phyloP scores from a whole-genome alignment of 2,797 vertebrate genomes.

The Erethizon dorsatum region DNA sequence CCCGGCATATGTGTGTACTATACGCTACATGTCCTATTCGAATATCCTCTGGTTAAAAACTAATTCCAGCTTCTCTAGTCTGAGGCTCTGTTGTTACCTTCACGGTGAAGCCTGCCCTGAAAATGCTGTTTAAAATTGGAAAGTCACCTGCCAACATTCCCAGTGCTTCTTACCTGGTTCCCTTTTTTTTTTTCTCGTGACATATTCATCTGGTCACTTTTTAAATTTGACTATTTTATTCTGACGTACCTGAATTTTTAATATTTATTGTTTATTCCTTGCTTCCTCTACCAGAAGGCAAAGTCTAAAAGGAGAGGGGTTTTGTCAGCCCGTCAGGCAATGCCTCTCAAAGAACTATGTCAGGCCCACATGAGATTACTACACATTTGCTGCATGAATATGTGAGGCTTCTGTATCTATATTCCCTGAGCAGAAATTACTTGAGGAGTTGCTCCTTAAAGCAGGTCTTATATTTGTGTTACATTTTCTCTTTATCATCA shows the following conservation, averaged over 20 bases:
- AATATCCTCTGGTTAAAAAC: not conserved
- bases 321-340: not conserved
- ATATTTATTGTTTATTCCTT: not conserved
- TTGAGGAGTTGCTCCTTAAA: not conserved
- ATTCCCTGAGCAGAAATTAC: not conserved
- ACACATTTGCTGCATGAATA: not conserved
- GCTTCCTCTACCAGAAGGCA: not conserved
- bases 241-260: not conserved
- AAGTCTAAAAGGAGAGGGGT: not conserved
- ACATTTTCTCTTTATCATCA: constrained; percentile 47
- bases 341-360: not conserved
- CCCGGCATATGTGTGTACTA: too few species aligned
- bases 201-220: not conserved
- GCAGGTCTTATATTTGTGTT: not conserved
- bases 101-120: not conserved
- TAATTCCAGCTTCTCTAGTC: not conserved
- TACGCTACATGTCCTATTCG: not conserved
- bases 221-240: not conserved
- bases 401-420: not conserved
- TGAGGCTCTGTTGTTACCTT: not conserved
- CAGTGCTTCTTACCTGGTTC: not conserved
- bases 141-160: not conserved
- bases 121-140: not conserved
- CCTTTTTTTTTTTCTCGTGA: not conserved
- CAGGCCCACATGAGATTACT: not conserved